These are phyloP conservation scores for Pterophyllum scalare DNA, from an alignment of 2,113 vertebrate genomes.

Conservation along the genomic window DNA sequence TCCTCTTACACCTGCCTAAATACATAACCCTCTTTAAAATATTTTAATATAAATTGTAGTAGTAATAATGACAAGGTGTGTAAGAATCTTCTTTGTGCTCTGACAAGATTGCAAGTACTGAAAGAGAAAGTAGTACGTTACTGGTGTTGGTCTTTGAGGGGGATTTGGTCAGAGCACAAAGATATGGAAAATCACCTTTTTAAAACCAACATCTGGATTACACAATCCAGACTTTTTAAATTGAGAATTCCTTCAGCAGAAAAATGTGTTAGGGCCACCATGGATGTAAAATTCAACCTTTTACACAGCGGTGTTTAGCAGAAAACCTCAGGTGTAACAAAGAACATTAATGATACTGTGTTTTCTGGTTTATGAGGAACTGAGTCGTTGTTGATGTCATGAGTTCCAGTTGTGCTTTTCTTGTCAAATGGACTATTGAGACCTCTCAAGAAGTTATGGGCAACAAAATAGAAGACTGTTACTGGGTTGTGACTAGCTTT, in stretches of 20 bases:
- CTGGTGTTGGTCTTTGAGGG: constrained; percentile 5
- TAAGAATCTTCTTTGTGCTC: background rate
- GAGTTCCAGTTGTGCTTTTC: constrained; percentile 1
- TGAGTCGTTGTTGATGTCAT: background rate
- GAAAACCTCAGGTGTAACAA: background rate
- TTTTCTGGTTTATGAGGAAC: background rate
- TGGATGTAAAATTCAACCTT: background rate
- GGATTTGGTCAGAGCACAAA: constrained; percentile 12
- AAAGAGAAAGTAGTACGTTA: background rate
- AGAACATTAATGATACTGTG: background rate
- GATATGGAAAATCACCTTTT: background rate
- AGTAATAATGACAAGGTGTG: background rate
- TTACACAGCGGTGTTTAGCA: background rate
- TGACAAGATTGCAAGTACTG: background rate
- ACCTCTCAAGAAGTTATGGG: background rate
- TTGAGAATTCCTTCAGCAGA: background rate
- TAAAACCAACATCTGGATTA: no score
- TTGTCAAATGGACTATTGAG: background rate
- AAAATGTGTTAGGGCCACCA: background rate
- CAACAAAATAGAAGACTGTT: background rate
- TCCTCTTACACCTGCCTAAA: background rate
- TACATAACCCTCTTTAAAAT: background rate
- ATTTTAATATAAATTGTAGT: background rate
- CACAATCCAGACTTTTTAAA: background rate
- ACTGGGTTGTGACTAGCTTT: background rate